A percentile compares a stretch with the other conserved stretches of the same genome.
These are phyloP conservation scores for Cochlearius cochlearius DNA, from an alignment of 2,113 vertebrate species.

Conservation along the genomic window DNA sequence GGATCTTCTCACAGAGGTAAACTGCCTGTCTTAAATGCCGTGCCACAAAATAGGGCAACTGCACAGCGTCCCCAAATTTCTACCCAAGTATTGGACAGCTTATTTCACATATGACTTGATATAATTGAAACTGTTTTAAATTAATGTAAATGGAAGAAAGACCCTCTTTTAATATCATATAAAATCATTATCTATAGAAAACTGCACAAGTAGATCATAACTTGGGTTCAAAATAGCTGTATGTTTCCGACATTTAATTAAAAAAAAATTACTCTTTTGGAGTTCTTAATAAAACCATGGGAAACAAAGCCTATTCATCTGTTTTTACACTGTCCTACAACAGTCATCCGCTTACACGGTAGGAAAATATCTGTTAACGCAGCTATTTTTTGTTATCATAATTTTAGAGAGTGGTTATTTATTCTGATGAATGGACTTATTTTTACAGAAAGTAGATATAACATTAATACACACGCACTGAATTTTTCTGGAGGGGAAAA, in stretches of 20 bases:
- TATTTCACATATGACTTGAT: neutral
- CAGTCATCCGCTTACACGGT: neutral
- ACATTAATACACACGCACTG: neutral
- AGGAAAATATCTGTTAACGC: neutral
- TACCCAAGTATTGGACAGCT: neutral
- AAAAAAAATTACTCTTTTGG: neutral
- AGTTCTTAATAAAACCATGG: neutral
- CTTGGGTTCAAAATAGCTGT: neutral
- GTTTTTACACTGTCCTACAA: neutral
- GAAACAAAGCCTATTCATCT: neutral
- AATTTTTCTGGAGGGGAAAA: neutral
- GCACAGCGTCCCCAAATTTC: fast-evolving
- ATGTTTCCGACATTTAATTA: neutral
- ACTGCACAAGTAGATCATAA: neutral
- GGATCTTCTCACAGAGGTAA: neutral
- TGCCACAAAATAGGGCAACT: neutral
- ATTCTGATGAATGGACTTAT: neutral
- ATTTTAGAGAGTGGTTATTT: neutral
- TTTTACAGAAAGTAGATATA: neutral
- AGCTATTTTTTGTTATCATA: neutral
- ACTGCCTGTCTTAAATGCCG: fast-evolving
- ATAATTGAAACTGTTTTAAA: neutral
- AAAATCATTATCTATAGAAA: neutral
- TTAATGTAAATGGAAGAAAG: neutral
- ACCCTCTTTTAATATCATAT: neutral